These are phyloP conservation scores for Staurois parvus DNA, from an alignment of 2,797 vertebrate species.

Conservation along the genomic window DNA sequence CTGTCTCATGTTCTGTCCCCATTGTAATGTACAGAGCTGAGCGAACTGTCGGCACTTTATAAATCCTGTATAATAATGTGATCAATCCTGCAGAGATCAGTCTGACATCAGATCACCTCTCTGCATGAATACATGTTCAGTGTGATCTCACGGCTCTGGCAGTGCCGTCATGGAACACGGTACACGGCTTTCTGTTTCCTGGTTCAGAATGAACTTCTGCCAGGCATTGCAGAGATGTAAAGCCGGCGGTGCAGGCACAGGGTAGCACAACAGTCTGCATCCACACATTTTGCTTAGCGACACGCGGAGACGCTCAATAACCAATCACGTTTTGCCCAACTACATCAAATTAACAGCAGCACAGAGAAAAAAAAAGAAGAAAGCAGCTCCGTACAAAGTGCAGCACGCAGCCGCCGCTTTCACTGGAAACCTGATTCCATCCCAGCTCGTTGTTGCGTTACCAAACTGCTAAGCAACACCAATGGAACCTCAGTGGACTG, in stretches of 20 bases:
- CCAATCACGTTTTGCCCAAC: constrained; percentile 42
- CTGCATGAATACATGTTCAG: background rate
- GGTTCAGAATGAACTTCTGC: background rate
- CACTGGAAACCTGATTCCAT: constrained; percentile 20
- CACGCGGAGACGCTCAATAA: constrained; percentile 19
- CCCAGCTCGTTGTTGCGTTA: background rate
- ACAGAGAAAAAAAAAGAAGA: background rate
- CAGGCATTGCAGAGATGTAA: constrained; percentile 35
- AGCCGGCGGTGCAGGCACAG: constrained; percentile 22
- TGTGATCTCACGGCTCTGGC: background rate
- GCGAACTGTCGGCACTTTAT: too few relatives aligned
- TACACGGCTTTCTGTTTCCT: background rate
- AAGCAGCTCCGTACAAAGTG: constrained; percentile 15
- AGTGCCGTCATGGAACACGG: background rate
- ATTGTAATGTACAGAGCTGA: too few relatives aligned
- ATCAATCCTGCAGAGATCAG: too few relatives aligned
- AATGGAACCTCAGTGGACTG: constrained; percentile 2
- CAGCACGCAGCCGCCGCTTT: background rate
- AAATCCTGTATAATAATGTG: background rate
- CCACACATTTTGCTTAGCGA: constrained; percentile 48
- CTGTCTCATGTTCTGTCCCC: too few relatives aligned
- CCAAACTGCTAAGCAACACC: constrained; percentile 45
- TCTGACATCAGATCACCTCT: background rate
- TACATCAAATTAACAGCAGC: constrained; percentile 33
- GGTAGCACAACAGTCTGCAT: constrained; percentile 29